Conservation (phyloP, 2,797 vertebrate genomes). For the Leptoclinus maculatus region DNA sequence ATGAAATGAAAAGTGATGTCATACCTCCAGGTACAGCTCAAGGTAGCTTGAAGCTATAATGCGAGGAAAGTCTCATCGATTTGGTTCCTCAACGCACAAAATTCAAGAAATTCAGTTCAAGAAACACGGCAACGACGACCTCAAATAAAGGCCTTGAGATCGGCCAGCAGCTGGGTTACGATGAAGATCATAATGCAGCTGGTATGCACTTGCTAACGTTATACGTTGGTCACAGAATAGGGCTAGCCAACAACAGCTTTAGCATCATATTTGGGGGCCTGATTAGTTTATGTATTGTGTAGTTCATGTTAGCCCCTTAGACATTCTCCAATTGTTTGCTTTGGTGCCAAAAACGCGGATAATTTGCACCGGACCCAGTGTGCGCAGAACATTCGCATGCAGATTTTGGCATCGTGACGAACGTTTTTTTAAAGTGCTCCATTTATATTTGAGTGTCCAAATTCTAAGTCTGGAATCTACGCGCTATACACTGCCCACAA, state of each 20-base stretch:
- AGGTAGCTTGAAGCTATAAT: not conserved
- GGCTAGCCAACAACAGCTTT: not conserved
- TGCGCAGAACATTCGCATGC: no score
- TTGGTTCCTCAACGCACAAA: not conserved
- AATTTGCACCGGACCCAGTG: not conserved
- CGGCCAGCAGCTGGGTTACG: not conserved
- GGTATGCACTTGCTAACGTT: not conserved
- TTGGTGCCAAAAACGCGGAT: not conserved
- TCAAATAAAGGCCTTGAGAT: not conserved
- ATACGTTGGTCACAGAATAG: not conserved
- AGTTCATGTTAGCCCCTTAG: no score
- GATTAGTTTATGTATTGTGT: no score
- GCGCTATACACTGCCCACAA: no score
- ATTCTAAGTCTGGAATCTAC: not conserved
- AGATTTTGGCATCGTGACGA: no score
- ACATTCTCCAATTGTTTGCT: not conserved
- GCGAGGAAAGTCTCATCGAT: no score
- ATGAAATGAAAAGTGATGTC: not conserved
- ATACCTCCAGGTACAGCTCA: not conserved
- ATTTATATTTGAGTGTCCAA: not conserved
- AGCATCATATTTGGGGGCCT: not conserved
- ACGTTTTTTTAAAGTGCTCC: not conserved
- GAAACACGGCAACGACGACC: not conserved
- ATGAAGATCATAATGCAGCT: not conserved
- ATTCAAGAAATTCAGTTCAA: no score